A percentile compares a stretch with the other conserved stretches of the same genome.
phyloP scores from a whole-genome alignment of 2,888 invertebrate genomes.

The Ceriagrion tenellum region DNA sequence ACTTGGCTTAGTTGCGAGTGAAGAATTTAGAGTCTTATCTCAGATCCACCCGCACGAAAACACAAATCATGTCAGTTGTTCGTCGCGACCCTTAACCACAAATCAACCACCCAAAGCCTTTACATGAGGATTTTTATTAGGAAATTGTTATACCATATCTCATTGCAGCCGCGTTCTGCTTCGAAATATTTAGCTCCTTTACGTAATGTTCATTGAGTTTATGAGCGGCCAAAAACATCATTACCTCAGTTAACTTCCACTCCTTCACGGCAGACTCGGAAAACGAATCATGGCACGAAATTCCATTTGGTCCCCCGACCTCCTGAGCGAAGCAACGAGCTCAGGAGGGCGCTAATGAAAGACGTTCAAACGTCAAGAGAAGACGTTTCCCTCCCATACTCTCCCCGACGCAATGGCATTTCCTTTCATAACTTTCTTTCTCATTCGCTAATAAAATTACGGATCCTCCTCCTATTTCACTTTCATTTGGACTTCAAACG shows the following conservation, averaged over 20 bases:
- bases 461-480: constrained; percentile 28
- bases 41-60: too few species aligned
- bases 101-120: background rate
- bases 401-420: background rate
- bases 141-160: background rate
- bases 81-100: too few species aligned
- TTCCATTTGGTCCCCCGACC: background rate
- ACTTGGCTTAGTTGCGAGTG: too few species aligned
- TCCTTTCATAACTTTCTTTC: constrained; percentile 57
- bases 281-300: background rate
- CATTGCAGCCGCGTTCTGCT: background rate
- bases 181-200: background rate
- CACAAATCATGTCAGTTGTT: too few species aligned
- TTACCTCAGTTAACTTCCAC: background rate
- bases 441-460: constrained; percentile 64
- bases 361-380: too few species aligned
- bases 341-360: background rate
- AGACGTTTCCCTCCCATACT: background rate
- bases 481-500: constrained; percentile 66
- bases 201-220: background rate
- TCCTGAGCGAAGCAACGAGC: too few species aligned
- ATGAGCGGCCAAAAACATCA: background rate
- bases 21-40: too few species aligned
- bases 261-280: background rate
- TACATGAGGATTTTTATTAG: background rate